Percentiles rank a stretch among this genome's conserved stretches.
Conservation (phyloP, 2,797 vertebrate species). For the Novumbra hubbsi region DNA sequence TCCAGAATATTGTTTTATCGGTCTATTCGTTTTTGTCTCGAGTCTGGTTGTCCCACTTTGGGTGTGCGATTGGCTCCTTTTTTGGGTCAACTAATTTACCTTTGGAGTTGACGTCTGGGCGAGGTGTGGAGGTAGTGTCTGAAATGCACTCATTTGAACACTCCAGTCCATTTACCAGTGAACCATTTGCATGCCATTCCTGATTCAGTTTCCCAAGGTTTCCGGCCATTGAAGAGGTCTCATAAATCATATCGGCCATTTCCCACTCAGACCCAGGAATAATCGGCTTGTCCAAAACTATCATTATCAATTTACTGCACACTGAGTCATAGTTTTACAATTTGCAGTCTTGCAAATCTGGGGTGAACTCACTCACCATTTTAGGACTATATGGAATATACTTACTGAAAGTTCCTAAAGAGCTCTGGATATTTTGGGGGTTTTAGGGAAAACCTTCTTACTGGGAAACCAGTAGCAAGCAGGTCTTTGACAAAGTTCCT, state of each 20-base stretch:
- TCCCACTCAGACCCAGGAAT: background rate
- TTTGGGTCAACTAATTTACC: background rate
- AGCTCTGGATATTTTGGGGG: too few species aligned
- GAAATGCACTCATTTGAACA: background rate
- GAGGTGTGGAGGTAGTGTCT: background rate
- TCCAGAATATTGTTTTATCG: too few species aligned
- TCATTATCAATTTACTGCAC: background rate
- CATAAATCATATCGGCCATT: background rate
- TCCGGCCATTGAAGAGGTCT: background rate
- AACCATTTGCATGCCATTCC: background rate
- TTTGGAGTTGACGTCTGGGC: background rate
- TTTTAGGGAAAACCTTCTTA: too few species aligned
- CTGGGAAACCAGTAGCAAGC: background rate
- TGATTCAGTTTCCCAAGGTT: background rate
- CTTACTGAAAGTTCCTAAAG: background rate
- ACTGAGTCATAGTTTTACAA: background rate
- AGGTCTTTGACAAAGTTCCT: background rate
- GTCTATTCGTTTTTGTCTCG: too few species aligned
- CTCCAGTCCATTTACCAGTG: background rate
- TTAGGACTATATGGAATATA: background rate
- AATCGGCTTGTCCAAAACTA: background rate
- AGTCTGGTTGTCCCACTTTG: too few species aligned
- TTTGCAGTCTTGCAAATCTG: background rate
- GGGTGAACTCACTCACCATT: background rate
- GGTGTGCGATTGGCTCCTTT: too few species aligned